Evolutionary conservation across 2,113 vertebrate genomes (phyloP), one percentile per base, ranked within the genome.

Genomic region (Struthio camelus): DNA sequence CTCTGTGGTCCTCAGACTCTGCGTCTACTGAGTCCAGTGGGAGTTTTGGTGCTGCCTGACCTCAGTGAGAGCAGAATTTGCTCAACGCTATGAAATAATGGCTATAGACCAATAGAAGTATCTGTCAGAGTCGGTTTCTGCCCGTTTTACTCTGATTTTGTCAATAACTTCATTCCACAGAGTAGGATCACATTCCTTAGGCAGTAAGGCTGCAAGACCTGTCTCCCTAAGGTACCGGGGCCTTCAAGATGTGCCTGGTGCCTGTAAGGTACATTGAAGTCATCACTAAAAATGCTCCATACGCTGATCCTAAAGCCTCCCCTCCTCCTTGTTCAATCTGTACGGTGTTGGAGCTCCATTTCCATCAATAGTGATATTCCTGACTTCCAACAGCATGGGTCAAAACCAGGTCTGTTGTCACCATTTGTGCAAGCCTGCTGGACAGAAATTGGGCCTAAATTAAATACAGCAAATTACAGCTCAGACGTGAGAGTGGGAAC

Each of bases 221-320:
- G 61, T 75, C 11, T 17, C 56, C 0, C 0, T 27, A 27, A 36
- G 16, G 10, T 65, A 6, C 13, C 0, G 0, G 8, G 44, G 25
- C 56, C 36, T 88, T 83, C 44, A 27, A 42, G 67, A 4, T n/a
- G 22, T 24, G 87, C 64, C n/a, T 44, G 28, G 17, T 15, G 85
- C 28, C 75, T 93, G 58, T 38, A 25, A 46, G 32, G 6, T 65
- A 56, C 32, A 15, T 38, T 65, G 6, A 56, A 92, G 50, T 61
- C 67, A 28, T 46, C 40, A 36, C 23, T 91, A 38, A 15, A 85
- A 53, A 30, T 28, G 50, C 50, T 71, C 6, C 9, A 44, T 44
- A 7, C 38, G 20, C 48, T 66, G 0, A 0, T 48, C 13, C 40
- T 11, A 24, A 46, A 76, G 71, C 44, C 23, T 50, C 8, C 0